A percentile compares a stretch with the other conserved stretches of the same genome.
phyloP scores from a whole-genome alignment of 2,113 vertebrate genomes.

The Indri indri region DNA sequence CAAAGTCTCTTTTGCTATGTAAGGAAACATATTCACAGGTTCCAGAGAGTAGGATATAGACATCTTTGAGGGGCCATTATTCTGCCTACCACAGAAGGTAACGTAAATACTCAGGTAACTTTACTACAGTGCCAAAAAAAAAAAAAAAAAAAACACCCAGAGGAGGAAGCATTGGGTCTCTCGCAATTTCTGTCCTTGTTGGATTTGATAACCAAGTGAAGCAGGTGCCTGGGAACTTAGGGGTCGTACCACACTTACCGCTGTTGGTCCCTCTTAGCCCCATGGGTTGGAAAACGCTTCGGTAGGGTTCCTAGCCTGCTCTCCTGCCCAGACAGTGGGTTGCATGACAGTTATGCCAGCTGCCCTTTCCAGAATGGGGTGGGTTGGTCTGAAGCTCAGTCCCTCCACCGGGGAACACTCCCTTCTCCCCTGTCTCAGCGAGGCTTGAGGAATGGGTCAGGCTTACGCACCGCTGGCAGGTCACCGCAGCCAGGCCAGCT shows the following conservation, averaged over 20 bases:
- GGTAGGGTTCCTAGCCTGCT: background rate
- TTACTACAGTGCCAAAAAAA: background rate
- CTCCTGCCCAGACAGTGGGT: background rate
- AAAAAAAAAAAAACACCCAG: background rate
- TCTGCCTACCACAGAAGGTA: background rate
- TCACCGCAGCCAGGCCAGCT: background rate
- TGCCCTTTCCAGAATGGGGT: background rate
- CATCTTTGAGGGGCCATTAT: background rate
- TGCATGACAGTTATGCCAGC: background rate
- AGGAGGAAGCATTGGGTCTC: background rate
- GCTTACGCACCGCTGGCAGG: accelerated
- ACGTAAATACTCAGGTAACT: background rate
- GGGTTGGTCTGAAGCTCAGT: background rate
- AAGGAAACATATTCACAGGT: background rate
- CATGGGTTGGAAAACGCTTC: background rate
- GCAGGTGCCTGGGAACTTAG: background rate
- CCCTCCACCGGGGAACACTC: background rate
- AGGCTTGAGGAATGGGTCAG: background rate
- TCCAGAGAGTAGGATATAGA: background rate
- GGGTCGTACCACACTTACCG: background rate
- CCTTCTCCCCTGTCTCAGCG: background rate
- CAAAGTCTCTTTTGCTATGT: background rate
- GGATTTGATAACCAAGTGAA: background rate
- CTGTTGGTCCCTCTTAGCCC: background rate
- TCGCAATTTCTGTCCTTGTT: background rate